phyloP scores from a whole-genome alignment of 2,113 vertebrate genomes.

The Oenanthe melanoleuca region DNA sequence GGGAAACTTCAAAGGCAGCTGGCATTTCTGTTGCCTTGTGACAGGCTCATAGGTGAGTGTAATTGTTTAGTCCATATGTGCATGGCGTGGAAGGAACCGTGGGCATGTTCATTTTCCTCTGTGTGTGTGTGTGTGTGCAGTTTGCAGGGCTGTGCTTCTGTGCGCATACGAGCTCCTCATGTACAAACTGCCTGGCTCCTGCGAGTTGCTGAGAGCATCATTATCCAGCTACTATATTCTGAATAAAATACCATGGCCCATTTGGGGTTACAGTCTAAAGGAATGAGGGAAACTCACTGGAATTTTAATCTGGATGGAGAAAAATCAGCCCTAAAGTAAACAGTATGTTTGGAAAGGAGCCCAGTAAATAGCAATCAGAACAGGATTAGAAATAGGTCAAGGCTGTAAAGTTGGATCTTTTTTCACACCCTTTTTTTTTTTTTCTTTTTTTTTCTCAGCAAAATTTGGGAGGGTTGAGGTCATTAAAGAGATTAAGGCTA shows the following conservation, averaged over 20 bases:
- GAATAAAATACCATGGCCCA: constrained; percentile 26
- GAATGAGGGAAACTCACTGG: constrained; percentile 45
- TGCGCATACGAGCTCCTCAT: neutral
- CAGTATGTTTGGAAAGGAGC: constrained; percentile 43
- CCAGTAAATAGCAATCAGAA: constrained; percentile 52
- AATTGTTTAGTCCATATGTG: constrained; percentile 43
- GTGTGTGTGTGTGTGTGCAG: neutral
- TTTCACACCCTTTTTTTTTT: neutral
- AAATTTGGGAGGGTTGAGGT: neutral
- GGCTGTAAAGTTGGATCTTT: constrained; percentile 23
- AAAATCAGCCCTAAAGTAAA: constrained; percentile 62
- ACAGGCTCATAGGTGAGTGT: neutral
- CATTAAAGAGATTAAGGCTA: neutral
- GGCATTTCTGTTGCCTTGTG: constrained; percentile 59
- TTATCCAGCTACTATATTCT: constrained; percentile 45
- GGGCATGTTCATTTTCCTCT: neutral
- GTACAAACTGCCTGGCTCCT: neutral
- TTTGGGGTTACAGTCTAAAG: constrained; percentile 51
- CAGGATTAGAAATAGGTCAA: constrained; percentile 55
- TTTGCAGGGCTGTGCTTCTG: neutral
- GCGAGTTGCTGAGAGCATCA: constrained; percentile 15
- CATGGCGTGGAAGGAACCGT: neutral
- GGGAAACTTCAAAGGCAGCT: constrained; percentile 70
- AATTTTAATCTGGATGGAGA: constrained; percentile 64
- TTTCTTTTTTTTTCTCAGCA: neutral